Base-by-base conservation (phyloP, 1,140 invertebrate genomes). In the Cydia strobilella region DNA sequence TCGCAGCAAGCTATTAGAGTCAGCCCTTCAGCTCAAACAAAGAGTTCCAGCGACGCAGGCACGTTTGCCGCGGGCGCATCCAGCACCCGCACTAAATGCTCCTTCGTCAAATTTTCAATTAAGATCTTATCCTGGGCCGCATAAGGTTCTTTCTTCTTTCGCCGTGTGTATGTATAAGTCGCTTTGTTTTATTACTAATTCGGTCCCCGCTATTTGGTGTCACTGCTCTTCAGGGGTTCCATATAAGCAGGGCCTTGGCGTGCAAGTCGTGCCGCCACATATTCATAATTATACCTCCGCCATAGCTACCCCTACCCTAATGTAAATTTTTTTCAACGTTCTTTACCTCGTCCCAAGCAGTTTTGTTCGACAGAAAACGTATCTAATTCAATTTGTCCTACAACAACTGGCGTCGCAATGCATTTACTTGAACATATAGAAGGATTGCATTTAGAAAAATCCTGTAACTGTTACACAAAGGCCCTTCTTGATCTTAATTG, bases 21-120 rank as follows among this genome's bases (percentile, higher is more conserved):
- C 87, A 90, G 85, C 90, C 87, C 89, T 90, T 91, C 87, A 92
- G 81, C 80, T 87, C 87, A 90, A 91, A 92, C 90, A 92, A 91
- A 92, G 88, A 87, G 88, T 83, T 84, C 81, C 83, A 90, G 85
- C 85, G 87, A 86, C 85, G 86, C 79, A 84, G 89, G 75, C 85
- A 81, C 80, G 87, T 81, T 79, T 82, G 88, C 86, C 84, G 79
- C 80, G 77, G 80, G 84, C 85, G 82, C 81, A 87, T 84, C 82
- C 72, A 76, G 76, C 76, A 77, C 74, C 77, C 75, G 77, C 79
- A 77, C 80, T 89, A 88, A 86, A 85, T 82, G 84, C 82, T 76
- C 77, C 76, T 75, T 80, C 72, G 71, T 73, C 75, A 77, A 81
- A 79, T 76, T 73, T 62, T 77, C 83, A 90, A 89, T 88, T 88